phyloP scores from a whole-genome alignment of 37 sponge, comb jelly and placozoan genomes.

The Beroe forskalii region DNA sequence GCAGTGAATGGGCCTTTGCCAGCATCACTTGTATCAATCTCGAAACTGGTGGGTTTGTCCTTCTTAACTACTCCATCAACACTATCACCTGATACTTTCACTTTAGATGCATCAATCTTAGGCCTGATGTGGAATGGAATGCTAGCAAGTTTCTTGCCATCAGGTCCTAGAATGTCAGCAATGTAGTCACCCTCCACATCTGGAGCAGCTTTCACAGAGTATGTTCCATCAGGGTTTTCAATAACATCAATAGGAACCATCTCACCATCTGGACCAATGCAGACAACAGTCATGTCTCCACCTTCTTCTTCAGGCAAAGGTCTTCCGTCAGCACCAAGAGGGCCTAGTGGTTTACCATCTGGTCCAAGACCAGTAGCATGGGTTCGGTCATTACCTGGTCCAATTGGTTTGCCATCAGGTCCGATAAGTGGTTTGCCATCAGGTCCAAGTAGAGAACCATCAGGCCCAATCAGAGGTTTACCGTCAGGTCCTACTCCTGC shows the following conservation, averaged over 20 bases:
- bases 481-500: slow-evolving; percentile 63
- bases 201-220: slow-evolving; percentile 55
- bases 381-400: slow-evolving; percentile 50
- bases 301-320: slow-evolving; percentile 58
- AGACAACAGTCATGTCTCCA: slow-evolving; percentile 56
- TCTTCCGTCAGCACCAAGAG: slow-evolving; percentile 60
- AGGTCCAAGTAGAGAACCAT: slow-evolving; percentile 61
- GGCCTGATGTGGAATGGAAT: slow-evolving; percentile 61
- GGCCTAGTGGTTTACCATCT: slow-evolving; percentile 59
- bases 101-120: slow-evolving; percentile 42
- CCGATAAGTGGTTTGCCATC: slow-evolving; percentile 59
- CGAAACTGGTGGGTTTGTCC: slow-evolving; percentile 43
- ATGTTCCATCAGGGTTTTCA: slow-evolving; percentile 57
- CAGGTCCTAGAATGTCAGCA: slow-evolving; percentile 63
- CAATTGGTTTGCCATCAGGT: slow-evolving; percentile 57
- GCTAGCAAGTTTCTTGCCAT: slow-evolving; percentile 65
- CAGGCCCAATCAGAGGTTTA: slow-evolving; percentile 49
- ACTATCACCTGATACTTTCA: slow-evolving; percentile 36
- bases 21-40: slow-evolving; percentile 62
- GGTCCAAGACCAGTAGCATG: slow-evolving; percentile 64
- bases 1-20: slow-evolving; percentile 63
- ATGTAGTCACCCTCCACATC: slow-evolving; percentile 49
- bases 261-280: slow-evolving; percentile 48
- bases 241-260: slow-evolving; percentile 39
- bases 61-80: slow-evolving; percentile 64